These are phyloP conservation scores for Ptyas mucosa DNA, from an alignment of 2,113 vertebrate species.

Conservation along the genomic window DNA sequence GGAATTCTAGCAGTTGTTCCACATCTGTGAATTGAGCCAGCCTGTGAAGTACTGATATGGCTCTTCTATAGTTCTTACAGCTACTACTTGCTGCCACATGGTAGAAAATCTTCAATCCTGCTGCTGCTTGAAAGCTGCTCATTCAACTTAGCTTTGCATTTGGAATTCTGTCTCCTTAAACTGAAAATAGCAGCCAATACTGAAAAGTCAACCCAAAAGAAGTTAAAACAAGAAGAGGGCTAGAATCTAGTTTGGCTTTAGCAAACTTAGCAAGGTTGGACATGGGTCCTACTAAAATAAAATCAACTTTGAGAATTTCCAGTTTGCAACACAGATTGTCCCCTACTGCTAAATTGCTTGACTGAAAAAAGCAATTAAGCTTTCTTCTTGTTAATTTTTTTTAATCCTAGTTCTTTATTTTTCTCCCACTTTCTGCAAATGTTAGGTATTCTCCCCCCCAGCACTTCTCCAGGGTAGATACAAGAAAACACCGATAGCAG, in stretches of 20 bases:
- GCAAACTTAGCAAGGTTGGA: background rate
- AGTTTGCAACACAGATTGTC: background rate
- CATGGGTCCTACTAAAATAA: background rate
- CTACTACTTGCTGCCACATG: background rate
- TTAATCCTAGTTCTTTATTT: background rate
- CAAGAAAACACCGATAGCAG: no score
- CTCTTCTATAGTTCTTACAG: background rate
- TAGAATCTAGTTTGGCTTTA: background rate
- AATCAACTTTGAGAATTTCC: background rate
- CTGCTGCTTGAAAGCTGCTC: background rate
- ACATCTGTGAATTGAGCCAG: background rate
- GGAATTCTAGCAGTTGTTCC: background rate
- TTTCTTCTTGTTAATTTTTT: background rate
- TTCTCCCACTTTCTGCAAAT: background rate
- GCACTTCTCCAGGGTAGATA: no score
- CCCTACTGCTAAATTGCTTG: background rate
- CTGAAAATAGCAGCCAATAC: background rate
- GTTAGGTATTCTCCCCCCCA: no score
- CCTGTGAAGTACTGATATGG: background rate
- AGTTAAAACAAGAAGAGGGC: background rate
- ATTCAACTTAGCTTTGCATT: background rate
- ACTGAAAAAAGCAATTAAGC: no score
- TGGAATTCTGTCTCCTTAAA: background rate
- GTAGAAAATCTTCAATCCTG: background rate
- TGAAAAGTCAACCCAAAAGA: background rate